phyloP scores from a whole-genome alignment of 2,113 vertebrate genomes.

The Scomber colias region DNA sequence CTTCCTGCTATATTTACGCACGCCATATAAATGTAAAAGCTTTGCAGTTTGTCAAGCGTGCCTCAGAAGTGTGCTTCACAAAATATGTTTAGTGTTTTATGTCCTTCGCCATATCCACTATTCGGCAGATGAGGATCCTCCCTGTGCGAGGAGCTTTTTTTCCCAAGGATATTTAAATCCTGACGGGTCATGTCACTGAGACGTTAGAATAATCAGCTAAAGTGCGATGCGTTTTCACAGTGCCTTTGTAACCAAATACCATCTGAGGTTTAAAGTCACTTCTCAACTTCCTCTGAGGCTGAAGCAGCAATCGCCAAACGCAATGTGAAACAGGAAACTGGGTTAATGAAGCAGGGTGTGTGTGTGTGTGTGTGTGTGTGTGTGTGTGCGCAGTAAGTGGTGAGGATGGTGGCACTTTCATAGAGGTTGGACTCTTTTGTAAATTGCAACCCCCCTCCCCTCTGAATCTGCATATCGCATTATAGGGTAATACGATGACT shows the following conservation, averaged over 20 bases:
- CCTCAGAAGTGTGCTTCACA: constrained; percentile 23
- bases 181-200: constrained; percentile 48
- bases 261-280: constrained; percentile 40
- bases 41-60: constrained; percentile 36
- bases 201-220: constrained; percentile 51
- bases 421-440: constrained; percentile 52
- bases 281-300: constrained; percentile 39
- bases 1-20: constrained; percentile 44
- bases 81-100: constrained; percentile 20
- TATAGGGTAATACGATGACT: constrained; percentile 70
- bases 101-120: constrained; percentile 3
- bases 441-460: constrained; percentile 50
- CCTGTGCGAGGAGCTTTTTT: constrained; percentile 18
- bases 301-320: constrained; percentile 16
- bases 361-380: constrained; percentile 1
- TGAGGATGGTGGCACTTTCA: constrained; percentile 42
- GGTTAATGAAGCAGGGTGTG: constrained; percentile 39
- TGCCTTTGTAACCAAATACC: constrained; percentile 38
- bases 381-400: background rate
- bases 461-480: constrained; percentile 68
- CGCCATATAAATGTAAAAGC: constrained; percentile 19
- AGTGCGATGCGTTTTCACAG: constrained; percentile 26
- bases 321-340: constrained; percentile 58
- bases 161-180: constrained; percentile 41
- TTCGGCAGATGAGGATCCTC: background rate